Percentiles rank a stretch among this genome's conserved stretches.
phyloP scores from a whole-genome alignment of 1,140 invertebrate species.

The Saccostrea cuccullata region DNA sequence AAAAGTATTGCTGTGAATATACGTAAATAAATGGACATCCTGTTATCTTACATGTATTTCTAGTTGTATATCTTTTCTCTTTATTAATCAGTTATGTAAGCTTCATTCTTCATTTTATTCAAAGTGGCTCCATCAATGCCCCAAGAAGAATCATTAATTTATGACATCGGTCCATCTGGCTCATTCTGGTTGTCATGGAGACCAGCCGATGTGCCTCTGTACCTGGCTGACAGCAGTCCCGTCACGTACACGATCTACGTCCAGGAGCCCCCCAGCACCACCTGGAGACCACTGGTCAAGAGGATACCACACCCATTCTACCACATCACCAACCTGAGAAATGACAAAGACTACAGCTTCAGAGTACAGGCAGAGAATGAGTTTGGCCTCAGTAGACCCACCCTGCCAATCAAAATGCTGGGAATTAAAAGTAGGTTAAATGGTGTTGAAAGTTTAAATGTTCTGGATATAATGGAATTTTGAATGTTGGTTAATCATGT shows the following conservation, averaged over 20 bases:
- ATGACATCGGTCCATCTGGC: conserved; percentile 64
- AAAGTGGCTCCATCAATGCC: conserved; percentile 69
- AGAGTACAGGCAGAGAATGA: conserved; percentile 97
- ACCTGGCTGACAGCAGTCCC: conserved; percentile 58
- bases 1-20: too few species aligned
- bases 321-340: conserved; percentile 94
- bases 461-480: not conserved
- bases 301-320: conserved; percentile 81
- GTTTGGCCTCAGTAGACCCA: conserved; percentile 73
- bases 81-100: not conserved
- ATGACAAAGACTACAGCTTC: conserved; percentile 95
- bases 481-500: too few species aligned
- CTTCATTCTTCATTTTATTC: not conserved
- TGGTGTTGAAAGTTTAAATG: not conserved
- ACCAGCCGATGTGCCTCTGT: conserved; percentile 70
- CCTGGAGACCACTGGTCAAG: conserved; percentile 68
- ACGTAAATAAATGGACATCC: too few species aligned
- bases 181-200: conserved; percentile 72
- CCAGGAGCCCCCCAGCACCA: conserved; percentile 65
- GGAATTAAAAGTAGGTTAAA: conserved; percentile 62
- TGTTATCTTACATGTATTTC: too few species aligned
- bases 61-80: too few species aligned
- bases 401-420: conserved; percentile 62
- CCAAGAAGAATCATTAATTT: conserved; percentile 69
- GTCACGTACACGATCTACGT: conserved; percentile 69